phyloP scores from a whole-genome alignment of 2,888 invertebrate species.

The Carpatolechia fugitivella region DNA sequence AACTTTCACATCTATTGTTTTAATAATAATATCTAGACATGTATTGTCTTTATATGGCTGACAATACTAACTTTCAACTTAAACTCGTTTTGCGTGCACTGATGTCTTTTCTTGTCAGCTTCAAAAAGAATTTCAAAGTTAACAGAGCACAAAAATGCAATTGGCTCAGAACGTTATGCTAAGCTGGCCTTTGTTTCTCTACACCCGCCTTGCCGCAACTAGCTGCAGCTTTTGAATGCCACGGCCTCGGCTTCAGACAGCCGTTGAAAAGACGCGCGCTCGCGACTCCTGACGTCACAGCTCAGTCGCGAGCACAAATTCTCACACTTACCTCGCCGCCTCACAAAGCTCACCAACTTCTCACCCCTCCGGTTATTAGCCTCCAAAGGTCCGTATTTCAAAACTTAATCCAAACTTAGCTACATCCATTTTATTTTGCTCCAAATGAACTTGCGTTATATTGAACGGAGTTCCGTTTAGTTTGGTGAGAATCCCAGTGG shows the following conservation, averaged over 20 bases:
- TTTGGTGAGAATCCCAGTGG: constrained; percentile 10
- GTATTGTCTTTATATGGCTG: too few species aligned
- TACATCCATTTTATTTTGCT: constrained; percentile 19
- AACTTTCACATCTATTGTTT: constrained; percentile 38
- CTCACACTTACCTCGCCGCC: constrained; percentile 43
- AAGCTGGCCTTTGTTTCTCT: constrained; percentile 38
- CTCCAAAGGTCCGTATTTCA: constrained; percentile 29
- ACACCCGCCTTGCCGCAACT: constrained; percentile 38
- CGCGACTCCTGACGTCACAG: constrained; percentile 29
- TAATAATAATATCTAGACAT: constrained; percentile 8
- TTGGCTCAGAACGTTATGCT: constrained; percentile 17
- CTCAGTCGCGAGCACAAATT: constrained; percentile 39
- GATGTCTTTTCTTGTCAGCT: not conserved
- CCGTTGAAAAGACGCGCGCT: constrained; percentile 49
- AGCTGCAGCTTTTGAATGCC: constrained; percentile 50
- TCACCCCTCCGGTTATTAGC: constrained; percentile 34
- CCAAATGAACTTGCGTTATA: constrained; percentile 16
- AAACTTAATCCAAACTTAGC: constrained; percentile 27
- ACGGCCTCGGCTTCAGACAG: constrained; percentile 29
- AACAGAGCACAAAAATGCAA: constrained; percentile 20
- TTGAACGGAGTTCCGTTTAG: constrained; percentile 16
- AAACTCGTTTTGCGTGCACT: not conserved
- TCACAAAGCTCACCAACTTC: constrained; percentile 37
- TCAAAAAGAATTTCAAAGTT: constrained; percentile 15
- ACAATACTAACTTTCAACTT: too few species aligned